These are phyloP conservation scores for Lepidotrigona ventralis DNA, from an alignment of 1,140 invertebrate species.

Conservation along the genomic window DNA sequence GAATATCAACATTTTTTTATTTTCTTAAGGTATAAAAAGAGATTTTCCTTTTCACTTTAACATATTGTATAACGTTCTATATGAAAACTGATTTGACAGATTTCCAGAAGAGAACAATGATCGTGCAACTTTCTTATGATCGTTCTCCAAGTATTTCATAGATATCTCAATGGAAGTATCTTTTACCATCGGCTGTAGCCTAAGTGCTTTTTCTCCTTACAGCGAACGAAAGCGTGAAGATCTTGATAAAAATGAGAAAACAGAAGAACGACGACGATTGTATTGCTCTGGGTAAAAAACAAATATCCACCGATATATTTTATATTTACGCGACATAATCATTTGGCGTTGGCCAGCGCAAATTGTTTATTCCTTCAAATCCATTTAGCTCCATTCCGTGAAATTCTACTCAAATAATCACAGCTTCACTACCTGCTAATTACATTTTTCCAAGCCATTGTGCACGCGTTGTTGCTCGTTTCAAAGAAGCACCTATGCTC, in stretches of 20 bases:
- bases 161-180: background rate
- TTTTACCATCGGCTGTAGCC: background rate
- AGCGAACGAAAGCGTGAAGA: background rate
- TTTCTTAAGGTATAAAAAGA: background rate
- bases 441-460: constrained; percentile 72
- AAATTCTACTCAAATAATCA: constrained; percentile 79
- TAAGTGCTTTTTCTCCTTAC: too few relatives aligned
- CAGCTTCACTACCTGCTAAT: constrained; percentile 76
- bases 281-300: constrained; percentile 67
- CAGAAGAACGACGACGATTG: constrained; percentile 41
- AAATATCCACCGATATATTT: constrained; percentile 74
- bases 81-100: background rate
- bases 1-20: background rate
- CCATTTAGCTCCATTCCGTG: constrained; percentile 79
- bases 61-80: background rate
- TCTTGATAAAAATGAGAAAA: background rate
- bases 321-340: constrained; percentile 75
- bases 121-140: background rate
- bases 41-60: background rate
- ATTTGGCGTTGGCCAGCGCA: constrained; percentile 74
- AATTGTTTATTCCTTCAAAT: constrained; percentile 80
- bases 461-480: constrained; percentile 43
- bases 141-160: background rate
- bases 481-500: constrained; percentile 50
- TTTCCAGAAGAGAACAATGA: background rate